phyloP scores from a whole-genome alignment of 1,140 invertebrate genomes.

The Bombus fervidus region DNA sequence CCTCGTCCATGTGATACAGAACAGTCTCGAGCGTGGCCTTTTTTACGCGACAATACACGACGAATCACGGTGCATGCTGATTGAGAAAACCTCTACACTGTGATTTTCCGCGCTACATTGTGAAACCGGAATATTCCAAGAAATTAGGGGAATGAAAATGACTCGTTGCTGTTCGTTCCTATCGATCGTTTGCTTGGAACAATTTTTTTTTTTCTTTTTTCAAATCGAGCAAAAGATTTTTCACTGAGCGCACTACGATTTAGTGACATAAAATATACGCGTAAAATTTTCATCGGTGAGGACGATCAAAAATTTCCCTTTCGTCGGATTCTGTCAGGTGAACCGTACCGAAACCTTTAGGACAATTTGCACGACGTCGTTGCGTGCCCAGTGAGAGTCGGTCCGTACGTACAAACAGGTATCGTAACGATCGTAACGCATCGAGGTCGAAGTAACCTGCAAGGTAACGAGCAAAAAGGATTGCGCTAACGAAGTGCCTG shows the following conservation, averaged over 20 bases:
- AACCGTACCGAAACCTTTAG: conserved; percentile 29
- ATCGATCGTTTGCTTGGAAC: neutral
- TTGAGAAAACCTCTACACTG: conserved; percentile 5
- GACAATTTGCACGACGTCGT: conserved; percentile 37
- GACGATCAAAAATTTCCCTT: neutral
- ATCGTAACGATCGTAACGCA: conserved; percentile 72
- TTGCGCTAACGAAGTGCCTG: conserved; percentile 79
- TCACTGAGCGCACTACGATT: neutral
- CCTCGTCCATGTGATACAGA: conserved; percentile 17
- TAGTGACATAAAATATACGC: neutral
- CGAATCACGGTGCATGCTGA: conserved; percentile 24
- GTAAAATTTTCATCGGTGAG: neutral
- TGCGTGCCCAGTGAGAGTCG: conserved; percentile 18
- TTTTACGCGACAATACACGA: conserved; percentile 43
- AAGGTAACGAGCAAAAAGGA: conserved; percentile 76
- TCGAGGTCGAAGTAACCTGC: conserved; percentile 71
- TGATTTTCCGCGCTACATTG: conserved; percentile 4
- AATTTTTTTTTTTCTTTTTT: neutral
- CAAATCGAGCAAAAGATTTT: neutral
- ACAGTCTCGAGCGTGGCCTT: conserved; percentile 13
- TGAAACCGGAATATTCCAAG: neutral
- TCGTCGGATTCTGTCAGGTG: neutral
- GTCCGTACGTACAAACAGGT: conserved; percentile 56
- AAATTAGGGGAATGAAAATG: conserved; percentile 2
- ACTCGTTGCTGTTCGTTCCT: neutral